phyloP scores from a whole-genome alignment of 37 sponge, comb jelly and placozoan species.

The Crambe crambe region DNA sequence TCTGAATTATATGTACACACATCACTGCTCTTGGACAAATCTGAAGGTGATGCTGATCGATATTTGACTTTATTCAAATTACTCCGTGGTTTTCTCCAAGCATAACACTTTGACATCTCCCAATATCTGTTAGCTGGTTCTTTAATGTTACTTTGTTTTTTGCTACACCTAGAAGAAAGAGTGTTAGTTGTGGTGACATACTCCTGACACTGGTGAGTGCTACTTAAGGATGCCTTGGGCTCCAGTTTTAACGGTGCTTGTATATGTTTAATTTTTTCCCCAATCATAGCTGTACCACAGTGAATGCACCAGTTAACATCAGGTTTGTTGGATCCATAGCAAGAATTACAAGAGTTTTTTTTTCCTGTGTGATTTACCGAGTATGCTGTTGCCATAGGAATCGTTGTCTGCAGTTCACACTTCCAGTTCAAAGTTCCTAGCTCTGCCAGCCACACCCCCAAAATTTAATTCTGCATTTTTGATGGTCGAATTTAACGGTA shows the following conservation, averaged over 20 bases:
- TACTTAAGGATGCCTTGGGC: no score
- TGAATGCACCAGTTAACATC: slow-evolving; percentile 24
- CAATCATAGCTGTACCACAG: slow-evolving; percentile 5
- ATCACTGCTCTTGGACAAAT: neutral
- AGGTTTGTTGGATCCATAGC: neutral
- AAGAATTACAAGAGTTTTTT: neutral
- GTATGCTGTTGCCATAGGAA: no score
- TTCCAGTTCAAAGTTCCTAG: no score
- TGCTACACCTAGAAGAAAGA: neutral
- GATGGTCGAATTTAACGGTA: no score
- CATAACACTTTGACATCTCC: neutral
- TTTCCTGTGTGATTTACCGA: neutral
- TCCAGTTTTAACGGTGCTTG: no score
- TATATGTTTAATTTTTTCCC: neutral
- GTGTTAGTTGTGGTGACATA: neutral
- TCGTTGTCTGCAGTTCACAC: no score
- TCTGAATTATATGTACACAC: no score
- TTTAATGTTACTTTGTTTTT: no score
- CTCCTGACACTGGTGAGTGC: neutral
- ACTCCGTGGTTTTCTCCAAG: neutral
- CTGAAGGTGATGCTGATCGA: neutral
- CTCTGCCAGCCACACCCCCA: no score
- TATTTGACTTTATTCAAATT: neutral
- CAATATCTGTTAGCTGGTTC: neutral
- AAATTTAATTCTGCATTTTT: no score